Conservation (phyloP, 2,888 invertebrate species). For the Cistogaster globosa region DNA sequence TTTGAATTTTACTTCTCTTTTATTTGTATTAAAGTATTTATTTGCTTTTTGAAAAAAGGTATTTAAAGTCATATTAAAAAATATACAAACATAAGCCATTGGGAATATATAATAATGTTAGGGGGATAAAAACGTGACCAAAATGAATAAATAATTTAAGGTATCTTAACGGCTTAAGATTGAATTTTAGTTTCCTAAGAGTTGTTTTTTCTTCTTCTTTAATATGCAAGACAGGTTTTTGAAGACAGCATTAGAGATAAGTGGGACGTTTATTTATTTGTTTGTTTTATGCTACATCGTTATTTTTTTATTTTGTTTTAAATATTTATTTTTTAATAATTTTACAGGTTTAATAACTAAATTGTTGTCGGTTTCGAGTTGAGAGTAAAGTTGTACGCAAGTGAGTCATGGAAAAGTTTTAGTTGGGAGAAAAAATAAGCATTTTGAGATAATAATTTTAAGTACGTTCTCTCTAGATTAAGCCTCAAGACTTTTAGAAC, state of each 20-base stretch:
- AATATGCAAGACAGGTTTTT: constrained; percentile 59
- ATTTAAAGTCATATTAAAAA: constrained; percentile 66
- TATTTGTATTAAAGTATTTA: background rate
- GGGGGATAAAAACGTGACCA: constrained; percentile 54
- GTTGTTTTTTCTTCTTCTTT: background rate
- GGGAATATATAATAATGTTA: constrained; percentile 28
- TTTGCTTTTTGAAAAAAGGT: constrained; percentile 34
- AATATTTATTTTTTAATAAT: background rate
- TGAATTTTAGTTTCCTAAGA: constrained; percentile 6
- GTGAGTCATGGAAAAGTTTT: no score
- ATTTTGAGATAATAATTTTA: no score
- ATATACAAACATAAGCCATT: constrained; percentile 41
- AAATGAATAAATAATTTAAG: constrained; percentile 36
- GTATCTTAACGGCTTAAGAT: background rate
- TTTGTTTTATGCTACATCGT: background rate
- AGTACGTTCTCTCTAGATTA: no score
- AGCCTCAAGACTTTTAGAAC: no score
- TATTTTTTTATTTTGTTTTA: background rate
- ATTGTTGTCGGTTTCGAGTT: no score
- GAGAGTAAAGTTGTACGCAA: no score
- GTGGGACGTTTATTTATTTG: constrained; percentile 62
- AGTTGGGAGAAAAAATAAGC: no score
- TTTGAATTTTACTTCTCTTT: no score
- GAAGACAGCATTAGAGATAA: constrained; percentile 57
- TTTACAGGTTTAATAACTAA: no score